Evolutionary conservation across 1,140 invertebrate species (phyloP), one percentile per base, ranked within the genome.

Genomic region (Hyphantria cunea): DNA sequence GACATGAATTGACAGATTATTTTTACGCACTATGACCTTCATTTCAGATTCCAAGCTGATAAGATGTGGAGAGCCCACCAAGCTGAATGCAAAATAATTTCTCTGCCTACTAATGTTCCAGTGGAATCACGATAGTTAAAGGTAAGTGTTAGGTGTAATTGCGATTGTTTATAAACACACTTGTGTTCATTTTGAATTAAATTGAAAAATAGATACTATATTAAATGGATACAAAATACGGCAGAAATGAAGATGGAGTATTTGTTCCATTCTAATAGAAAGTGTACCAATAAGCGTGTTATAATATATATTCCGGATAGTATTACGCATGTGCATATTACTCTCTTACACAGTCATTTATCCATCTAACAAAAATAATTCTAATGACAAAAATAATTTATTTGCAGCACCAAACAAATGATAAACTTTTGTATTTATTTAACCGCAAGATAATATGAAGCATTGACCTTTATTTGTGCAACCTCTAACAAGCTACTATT

Each of bases 401-500:
- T 25, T 25, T 25, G 17, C 17, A 25, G 17, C 17, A 25, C 17
- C 39, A 51, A 25, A 13, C 56, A 51, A 51, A 31, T 42, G 48
- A n/a, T 14, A 51, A 47, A 60, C 39, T 60, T 51, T 47, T 60
- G 34, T 33, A 37, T 17, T 51, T 60, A 51, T 42, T 59, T 60
- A 51, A 60, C 56, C 56, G 39, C 48, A 51, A 50, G 37, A 60
- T 41, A 60, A 50, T 37, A 60, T 15, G 48, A 51, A 60, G 15
- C 56, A 60, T 60, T 60, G 56, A 51, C 45, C 56, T 60, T 60
- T 50, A 60, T 51, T 51, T 25, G 47, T 60, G 48, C 56, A 60
- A 51, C 56, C 47, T 60, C 48, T 60, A 60, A 60, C 37, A 60
- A 60, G 39, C 48, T 44, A 60, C 48, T 51, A 60, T 60, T 60